Evolutionary conservation across 2,797 vertebrate species (phyloP), one percentile per base, ranked within the genome.

Genomic region (Benthosema pterotum): DNA sequence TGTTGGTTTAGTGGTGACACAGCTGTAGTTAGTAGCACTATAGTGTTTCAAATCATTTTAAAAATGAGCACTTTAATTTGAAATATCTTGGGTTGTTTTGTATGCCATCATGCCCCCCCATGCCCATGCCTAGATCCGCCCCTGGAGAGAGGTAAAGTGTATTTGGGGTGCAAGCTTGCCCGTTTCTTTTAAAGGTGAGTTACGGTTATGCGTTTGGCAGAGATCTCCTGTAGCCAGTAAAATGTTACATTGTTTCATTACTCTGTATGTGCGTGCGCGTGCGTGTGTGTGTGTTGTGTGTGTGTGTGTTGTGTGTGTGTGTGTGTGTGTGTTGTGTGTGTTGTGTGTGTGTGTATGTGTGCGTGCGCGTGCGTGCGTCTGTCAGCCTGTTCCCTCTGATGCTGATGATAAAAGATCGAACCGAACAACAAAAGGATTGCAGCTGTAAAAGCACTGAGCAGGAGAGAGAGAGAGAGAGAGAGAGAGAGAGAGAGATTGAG

Each of bases 351-450:
- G 48, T 9, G 5, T 12, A 16, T 50, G 49, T 3, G 11, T 18
- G 17, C 0, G 25, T 7, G 17, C 1, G 49, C 6, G 49, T 11
- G 17, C 17, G 49, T 50, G 9, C 11, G 1, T 11, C 1, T 50
- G 17, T 57, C 3, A 14, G 32, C 7, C 15, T 48, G 64, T 18
- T 87, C 67, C 22, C 68, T 96, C 95, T 94, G 92, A 88, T 84
- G 86, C 77, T 71, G 54, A 67, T 82, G 83, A 89, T 86, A 85
- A 88, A 88, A 84, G 80, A 88, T 84, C 79, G 82, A 88, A 87
- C 87, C 83, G 85, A 86, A 89, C 82, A 88, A 89, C 82, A 87
- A 88, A 83, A 90, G 86, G 83, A 83, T 84, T 83, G 81, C 86
- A 88, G 85, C 89, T 90, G 87, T 85, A 83, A 88, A 2, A 22